A percentile compares a stretch with the other conserved stretches of the same genome.
Conservation (phyloP, 1,140 invertebrate species). For the Lepidurus packardi region DNA sequence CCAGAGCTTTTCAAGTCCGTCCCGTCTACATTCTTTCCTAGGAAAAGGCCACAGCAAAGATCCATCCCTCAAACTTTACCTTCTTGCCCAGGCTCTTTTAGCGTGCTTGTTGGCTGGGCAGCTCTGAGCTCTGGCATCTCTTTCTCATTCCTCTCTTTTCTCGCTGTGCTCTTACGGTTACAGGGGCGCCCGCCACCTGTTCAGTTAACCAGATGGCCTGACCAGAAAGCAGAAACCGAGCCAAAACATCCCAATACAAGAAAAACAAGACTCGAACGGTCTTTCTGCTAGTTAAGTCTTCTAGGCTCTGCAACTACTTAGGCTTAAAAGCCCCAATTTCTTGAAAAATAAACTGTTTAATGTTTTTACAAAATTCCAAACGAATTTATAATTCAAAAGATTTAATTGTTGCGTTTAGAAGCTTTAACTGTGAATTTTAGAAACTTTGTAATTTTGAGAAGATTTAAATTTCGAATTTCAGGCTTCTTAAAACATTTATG, state of each 20-base stretch:
- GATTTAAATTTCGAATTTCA: too few species aligned
- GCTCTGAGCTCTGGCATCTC: background rate
- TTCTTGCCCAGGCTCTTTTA: background rate
- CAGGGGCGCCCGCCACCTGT: slow-evolving; percentile 7
- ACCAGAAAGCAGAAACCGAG: background rate
- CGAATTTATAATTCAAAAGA: too few species aligned
- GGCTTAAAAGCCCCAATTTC: too few species aligned
- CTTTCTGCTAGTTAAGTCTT: too few species aligned
- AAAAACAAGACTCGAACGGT: background rate
- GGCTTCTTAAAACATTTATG: too few species aligned
- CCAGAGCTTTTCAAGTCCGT: slow-evolving; percentile 21
- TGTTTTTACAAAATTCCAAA: too few species aligned
- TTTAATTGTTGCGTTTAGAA: too few species aligned
- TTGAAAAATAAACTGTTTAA: too few species aligned
- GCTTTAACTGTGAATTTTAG: too few species aligned
- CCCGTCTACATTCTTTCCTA: slow-evolving; percentile 6
- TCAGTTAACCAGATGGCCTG: slow-evolving; percentile 6
- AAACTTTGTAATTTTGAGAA: too few species aligned
- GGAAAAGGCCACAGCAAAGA: background rate
- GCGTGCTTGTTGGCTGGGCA: background rate
- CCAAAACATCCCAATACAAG: background rate
- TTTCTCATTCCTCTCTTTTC: background rate
- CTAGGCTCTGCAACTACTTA: too few species aligned
- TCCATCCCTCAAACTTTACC: background rate
- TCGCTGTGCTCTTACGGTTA: background rate